These are phyloP conservation scores for Venturia canescens DNA, from an alignment of 1,140 invertebrate species.

Conservation along the genomic window DNA sequence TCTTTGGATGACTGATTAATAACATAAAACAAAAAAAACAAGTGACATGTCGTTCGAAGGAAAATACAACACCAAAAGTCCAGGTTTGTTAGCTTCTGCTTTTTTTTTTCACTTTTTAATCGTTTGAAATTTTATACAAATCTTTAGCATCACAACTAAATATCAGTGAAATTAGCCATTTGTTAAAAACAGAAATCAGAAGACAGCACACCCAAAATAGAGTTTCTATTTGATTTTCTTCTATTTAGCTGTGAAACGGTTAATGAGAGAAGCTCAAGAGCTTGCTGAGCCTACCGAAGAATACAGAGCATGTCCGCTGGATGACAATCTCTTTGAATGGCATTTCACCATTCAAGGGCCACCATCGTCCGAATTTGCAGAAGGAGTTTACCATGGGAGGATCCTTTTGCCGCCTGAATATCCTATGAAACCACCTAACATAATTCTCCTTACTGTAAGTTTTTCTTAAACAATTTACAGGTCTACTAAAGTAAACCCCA, in stretches of 20 bases:
- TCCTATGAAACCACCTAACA: conserved; percentile 98
- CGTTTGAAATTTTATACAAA: no score
- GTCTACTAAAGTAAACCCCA: no score
- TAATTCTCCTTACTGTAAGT: conserved; percentile 93
- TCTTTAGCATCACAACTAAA: no score
- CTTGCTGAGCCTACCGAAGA: conserved; percentile 91
- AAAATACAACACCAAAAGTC: conserved; percentile 72
- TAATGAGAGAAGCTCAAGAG: conserved; percentile 96
- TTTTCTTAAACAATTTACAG: no score
- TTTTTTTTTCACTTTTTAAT: no score
- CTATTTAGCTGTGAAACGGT: conserved; percentile 89
- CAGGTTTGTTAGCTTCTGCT: conserved; percentile 58
- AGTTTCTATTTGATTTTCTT: not conserved
- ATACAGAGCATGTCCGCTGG: conserved; percentile 93
- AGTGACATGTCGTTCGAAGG: conserved; percentile 69
- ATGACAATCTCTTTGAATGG: conserved; percentile 99
- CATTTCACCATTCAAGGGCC: conserved; percentile 97
- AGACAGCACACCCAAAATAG: no score
- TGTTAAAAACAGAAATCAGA: no score
- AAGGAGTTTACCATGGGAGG: conserved; percentile 93
- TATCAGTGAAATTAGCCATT: no score
- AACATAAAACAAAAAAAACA: not conserved
- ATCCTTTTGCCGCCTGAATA: conserved; percentile 95
- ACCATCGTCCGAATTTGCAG: conserved; percentile 91
- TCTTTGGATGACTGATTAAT: not conserved